phyloP scores from a whole-genome alignment of 1,140 invertebrate species.

The Octopus bimaculoides region DNA sequence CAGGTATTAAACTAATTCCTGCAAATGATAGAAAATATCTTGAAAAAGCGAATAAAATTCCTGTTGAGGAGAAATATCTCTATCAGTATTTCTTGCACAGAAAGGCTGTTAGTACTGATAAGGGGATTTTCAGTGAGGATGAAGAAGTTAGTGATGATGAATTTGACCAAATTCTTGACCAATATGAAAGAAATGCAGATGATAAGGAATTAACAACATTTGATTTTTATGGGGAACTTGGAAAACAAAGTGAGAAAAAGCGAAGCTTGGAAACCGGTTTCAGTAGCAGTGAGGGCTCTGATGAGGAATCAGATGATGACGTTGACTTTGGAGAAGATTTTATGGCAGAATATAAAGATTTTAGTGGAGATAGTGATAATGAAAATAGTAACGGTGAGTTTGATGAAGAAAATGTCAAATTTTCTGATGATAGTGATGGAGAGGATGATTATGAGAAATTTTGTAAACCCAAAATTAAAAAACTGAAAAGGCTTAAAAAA shows the following conservation, averaged over 20 bases:
- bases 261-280: slow-evolving; percentile 25
- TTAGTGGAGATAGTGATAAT: slow-evolving; percentile 15
- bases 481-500: neutral
- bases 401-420: slow-evolving; percentile 22
- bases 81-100: slow-evolving; percentile 57
- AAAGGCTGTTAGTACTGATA: neutral
- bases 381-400: slow-evolving; percentile 14
- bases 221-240: slow-evolving; percentile 15
- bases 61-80: slow-evolving; percentile 79
- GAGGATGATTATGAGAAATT: slow-evolving; percentile 16
- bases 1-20: slow-evolving; percentile 63
- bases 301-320: slow-evolving; percentile 48
- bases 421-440: slow-evolving; percentile 21
- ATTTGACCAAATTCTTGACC: slow-evolving; percentile 65
- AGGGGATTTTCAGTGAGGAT: slow-evolving; percentile 62
- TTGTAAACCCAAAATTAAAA: neutral
- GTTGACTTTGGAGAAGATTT: slow-evolving; percentile 45
- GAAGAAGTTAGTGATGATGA: slow-evolving; percentile 86
- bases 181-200: slow-evolving; percentile 22
- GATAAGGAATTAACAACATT: slow-evolving; percentile 17
- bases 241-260: slow-evolving; percentile 21
- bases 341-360: slow-evolving; percentile 42
- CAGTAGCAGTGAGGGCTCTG: slow-evolving; percentile 37
- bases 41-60: slow-evolving; percentile 69
- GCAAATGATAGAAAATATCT: slow-evolving; percentile 72